These are phyloP conservation scores for Pteropus alecto DNA, from an alignment of 2,113 vertebrate species.

Conservation along the genomic window DNA sequence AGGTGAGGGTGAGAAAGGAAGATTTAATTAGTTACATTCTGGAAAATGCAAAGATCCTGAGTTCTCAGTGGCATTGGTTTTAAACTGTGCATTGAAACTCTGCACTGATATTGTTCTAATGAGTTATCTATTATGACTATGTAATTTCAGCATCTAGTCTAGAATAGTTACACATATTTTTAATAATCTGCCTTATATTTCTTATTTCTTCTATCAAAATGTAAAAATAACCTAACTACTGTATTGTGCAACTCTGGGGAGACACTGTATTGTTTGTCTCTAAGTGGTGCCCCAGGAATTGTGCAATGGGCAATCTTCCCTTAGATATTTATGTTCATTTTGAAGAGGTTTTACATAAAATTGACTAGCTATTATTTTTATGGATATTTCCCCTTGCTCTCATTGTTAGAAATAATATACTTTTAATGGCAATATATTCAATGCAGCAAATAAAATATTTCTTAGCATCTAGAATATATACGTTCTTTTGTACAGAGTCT, in stretches of 20 bases:
- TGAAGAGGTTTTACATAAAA: not conserved
- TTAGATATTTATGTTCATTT: not conserved
- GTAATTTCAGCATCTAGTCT: not conserved
- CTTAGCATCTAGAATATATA: not conserved
- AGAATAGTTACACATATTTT: not conserved
- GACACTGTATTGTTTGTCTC: not conserved
- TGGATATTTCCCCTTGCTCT: not conserved
- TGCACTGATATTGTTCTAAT: not conserved
- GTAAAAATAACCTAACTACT: not conserved
- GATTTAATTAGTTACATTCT: not conserved
- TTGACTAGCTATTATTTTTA: not conserved
- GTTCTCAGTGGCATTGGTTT: not conserved
- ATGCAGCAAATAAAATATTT: constrained; percentile 12
- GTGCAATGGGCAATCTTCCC: not conserved
- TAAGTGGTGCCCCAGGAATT: not conserved
- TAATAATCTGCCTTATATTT: not conserved
- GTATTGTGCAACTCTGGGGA: not conserved
- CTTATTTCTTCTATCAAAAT: not conserved
- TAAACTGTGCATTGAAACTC: not conserved
- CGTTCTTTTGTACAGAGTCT: not conserved
- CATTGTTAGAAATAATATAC: not conserved
- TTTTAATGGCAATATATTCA: constrained; percentile 3
- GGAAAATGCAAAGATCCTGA: not conserved
- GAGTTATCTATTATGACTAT: not conserved
- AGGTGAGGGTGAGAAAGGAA: too few species aligned